Base-by-base conservation (phyloP, 2,888 invertebrate genomes). In the Molorchus minor region DNA sequence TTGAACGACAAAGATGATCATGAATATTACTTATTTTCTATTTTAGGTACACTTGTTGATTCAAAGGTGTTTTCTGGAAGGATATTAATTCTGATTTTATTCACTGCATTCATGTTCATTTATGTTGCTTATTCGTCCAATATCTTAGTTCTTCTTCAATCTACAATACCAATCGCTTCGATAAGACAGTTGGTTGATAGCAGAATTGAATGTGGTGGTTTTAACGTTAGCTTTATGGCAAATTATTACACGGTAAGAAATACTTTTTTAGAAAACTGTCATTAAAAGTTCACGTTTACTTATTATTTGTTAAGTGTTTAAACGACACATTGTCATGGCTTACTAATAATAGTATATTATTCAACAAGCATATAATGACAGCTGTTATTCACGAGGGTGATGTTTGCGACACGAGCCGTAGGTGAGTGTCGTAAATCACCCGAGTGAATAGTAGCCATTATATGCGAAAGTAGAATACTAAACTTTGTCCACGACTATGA, bases 81-180 rank as follows among this genome's bases (percentile, higher is more conserved):
- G 33, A 80, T 82, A 17, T 76, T 82, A 8, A 75, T 81, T 4
- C 67, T 84, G 35, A 74, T 81, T 64, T 71, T 82, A 12, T 76
- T 83, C 19, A 63, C 82, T 1, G 75, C 81, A 0, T 77, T 80
- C 10, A 73, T 84, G 57, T 84, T 82, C 61, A 70, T 84, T 5
- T 84, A 82, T 64, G 81, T 82, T 0, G 80, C 84, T 0, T 84
- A 83, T 65, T 81, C 84, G 1, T 83, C 83, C 2, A 82, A 82
- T 64, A 83, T 84, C 51, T 81, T 84, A 8, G 82, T 82, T 2
- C 72, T 84, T n/a, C 74, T 84, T 8, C 83, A 83, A 65, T 81
- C 84, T 0, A 80, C 82, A 1, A 72, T 75, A 1, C 77, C 80
- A 5, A 80, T 84, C 40, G 77, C 74, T 21, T 79, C 79, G 1